Evolutionary conservation across 2,113 vertebrate species (phyloP).

Genomic region (Microtus richardsoni): DNA sequence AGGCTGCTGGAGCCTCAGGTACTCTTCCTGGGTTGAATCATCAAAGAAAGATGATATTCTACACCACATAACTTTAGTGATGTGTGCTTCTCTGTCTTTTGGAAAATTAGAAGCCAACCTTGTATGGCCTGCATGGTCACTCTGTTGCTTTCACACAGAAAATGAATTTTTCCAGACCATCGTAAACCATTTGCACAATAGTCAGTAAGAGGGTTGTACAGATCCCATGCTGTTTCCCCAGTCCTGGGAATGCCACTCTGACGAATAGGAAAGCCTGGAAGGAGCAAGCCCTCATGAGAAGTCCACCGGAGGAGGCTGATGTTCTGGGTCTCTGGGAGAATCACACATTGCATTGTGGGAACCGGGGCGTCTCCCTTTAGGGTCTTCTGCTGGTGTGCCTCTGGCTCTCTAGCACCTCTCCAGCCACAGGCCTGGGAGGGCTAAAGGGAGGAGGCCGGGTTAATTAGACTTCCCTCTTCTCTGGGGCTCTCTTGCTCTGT

Average conservation of each 20-base stretch:
- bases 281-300: not conserved
- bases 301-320: not conserved
- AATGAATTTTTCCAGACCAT: conserved; percentile 71
- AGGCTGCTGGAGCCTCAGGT: not conserved
- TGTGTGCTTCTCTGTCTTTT: conserved; percentile 61
- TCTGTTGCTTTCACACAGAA: conserved; percentile 52
- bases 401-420: not conserved
- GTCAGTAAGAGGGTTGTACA: conserved; percentile 10
- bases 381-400: not conserved
- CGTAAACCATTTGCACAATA: not conserved
- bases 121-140: conserved; percentile 4
- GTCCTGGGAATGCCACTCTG: not conserved
- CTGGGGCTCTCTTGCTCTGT: not conserved
- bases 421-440: not conserved
- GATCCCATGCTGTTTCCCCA: not conserved
- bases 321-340: not conserved
- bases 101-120: conserved; percentile 43
- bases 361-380: not conserved
- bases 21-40: conserved; percentile 26
- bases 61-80: conserved; percentile 23
- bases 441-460: not conserved
- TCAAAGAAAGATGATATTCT: conserved; percentile 37
- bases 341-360: not conserved
- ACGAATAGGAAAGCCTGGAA: not conserved
- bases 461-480: not conserved